Evolutionary conservation across 2,113 vertebrate species (phyloP).

Genomic region (Nothocercus nigrocapillus): DNA sequence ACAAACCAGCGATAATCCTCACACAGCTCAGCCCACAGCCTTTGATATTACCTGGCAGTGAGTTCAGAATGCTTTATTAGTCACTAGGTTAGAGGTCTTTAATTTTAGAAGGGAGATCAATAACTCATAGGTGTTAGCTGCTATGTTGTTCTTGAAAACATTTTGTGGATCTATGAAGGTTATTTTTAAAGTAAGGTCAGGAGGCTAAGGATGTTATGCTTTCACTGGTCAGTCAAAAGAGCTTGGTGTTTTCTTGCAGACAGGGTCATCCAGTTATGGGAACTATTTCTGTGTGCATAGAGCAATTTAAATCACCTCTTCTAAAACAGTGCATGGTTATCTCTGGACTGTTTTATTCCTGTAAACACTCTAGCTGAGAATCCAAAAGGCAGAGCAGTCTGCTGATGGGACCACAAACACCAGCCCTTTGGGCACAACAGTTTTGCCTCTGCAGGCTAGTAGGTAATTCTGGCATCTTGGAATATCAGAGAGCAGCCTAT

Average conservation of each 20-base stretch:
- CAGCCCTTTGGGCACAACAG: not conserved
- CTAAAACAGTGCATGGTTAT: not conserved
- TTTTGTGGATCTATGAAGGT: not conserved
- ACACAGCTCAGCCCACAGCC: not conserved
- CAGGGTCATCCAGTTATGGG: not conserved
- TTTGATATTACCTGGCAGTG: not conserved
- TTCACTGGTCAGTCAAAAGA: not conserved
- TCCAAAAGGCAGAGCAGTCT: not conserved
- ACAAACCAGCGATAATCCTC: not conserved
- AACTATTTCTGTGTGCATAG: not conserved
- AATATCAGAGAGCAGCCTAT: not conserved
- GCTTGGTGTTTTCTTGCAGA: conserved; percentile 1
- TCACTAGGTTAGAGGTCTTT: not conserved
- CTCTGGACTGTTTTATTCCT: not conserved
- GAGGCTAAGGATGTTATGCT: conserved; percentile 41
- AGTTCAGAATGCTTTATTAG: not conserved
- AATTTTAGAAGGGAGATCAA: not conserved
- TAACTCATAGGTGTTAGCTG: conserved; percentile 16
- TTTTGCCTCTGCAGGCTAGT: not conserved
- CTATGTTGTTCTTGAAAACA: not conserved
- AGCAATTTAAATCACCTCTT: not conserved
- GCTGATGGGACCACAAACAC: not conserved
- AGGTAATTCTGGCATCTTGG: not conserved
- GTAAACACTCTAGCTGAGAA: not conserved
- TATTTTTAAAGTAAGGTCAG: conserved; percentile 18